Evolutionary conservation across 2,888 invertebrate genomes (phyloP), one percentile per base, ranked within the genome.

Genomic region (Aporophyla lueneburgensis): DNA sequence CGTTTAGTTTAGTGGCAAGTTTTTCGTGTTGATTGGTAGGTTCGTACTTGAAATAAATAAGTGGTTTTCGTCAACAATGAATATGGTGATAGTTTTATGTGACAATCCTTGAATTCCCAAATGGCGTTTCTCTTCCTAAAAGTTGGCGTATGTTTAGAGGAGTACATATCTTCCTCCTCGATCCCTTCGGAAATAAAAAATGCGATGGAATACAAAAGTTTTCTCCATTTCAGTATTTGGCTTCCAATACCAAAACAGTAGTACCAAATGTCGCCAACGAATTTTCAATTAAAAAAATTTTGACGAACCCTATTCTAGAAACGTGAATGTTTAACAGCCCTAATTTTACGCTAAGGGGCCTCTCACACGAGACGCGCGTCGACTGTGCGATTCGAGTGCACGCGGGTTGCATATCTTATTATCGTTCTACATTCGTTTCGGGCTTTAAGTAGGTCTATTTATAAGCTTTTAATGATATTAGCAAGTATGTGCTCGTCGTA

Each of bases 401-500:
- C 89, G 86, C 87, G 78, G 62, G 58, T 67, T 82, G 89, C 89
- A 89, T 89, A 84, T 81, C 76, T 74, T 84, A 89, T 81, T 80
- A 79, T 78, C 74, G 65, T 77, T 71, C 84, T 74, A 83, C 76
- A 87, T 87, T 83, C 77, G 78, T 81, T 84, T 85, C 54, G 87
- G 79, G 68, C 51, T 80, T 81, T 84, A 80, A 85, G 75, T 77
- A 71, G 77, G 78, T 79, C 86, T 91, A 90, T 92, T 91, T 91
- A 90, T 92, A 91, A 88, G 88, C 88, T 86, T 89, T 89, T 88
- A 91, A 90, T 88, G 86, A 89, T 89, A 90, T 92, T 91, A 88
- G 89, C 89, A 81, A 80, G 84, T 77, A 71, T 87, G 87, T 83
- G 84, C 71, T 84, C 81, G 85, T 84, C 86, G 83, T 89, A 86